Conservation (phyloP, 2,888 invertebrate genomes). For the Drosophila prolongata region DNA sequence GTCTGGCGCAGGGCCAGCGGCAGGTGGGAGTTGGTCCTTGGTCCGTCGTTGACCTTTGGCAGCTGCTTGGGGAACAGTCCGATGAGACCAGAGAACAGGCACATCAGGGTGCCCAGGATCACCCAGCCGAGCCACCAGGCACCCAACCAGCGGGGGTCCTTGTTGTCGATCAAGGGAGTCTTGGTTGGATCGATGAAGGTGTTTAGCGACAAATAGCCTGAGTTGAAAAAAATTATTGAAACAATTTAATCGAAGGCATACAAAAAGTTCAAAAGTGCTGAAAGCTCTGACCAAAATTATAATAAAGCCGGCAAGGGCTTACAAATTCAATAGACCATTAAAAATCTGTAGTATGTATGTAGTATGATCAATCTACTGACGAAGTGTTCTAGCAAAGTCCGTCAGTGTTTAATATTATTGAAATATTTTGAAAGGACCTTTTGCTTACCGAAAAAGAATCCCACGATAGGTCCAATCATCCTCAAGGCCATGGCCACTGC, state of each 20-base stretch:
- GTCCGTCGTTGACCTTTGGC: constrained; percentile 64
- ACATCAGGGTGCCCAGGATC: constrained; percentile 85
- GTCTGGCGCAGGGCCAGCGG: constrained; percentile 76
- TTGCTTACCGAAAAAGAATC: constrained; percentile 86
- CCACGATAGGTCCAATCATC: constrained; percentile 86
- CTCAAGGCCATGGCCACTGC: constrained; percentile 83
- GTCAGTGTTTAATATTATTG: too few relatives aligned
- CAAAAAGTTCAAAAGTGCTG: too few relatives aligned
- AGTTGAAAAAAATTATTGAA: not conserved
- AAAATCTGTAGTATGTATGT: too few relatives aligned
- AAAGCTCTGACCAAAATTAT: too few relatives aligned
- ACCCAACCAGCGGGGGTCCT: constrained; percentile 89
- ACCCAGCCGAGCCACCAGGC: constrained; percentile 92
- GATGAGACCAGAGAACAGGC: constrained; percentile 87
- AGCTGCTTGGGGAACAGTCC: constrained; percentile 87
- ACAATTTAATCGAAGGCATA: too few relatives aligned
- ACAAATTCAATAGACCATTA: too few relatives aligned
- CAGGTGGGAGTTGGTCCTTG: constrained; percentile 75
- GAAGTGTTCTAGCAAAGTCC: too few relatives aligned
- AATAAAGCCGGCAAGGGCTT: too few relatives aligned
- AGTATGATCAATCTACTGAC: too few relatives aligned
- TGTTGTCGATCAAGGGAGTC: constrained; percentile 86
- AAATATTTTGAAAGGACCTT: not conserved
- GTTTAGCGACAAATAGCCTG: constrained; percentile 85
- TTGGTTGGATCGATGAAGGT: constrained; percentile 87